Base-by-base conservation (phyloP, 2,888 invertebrate species). In the Anticlea derivata region DNA sequence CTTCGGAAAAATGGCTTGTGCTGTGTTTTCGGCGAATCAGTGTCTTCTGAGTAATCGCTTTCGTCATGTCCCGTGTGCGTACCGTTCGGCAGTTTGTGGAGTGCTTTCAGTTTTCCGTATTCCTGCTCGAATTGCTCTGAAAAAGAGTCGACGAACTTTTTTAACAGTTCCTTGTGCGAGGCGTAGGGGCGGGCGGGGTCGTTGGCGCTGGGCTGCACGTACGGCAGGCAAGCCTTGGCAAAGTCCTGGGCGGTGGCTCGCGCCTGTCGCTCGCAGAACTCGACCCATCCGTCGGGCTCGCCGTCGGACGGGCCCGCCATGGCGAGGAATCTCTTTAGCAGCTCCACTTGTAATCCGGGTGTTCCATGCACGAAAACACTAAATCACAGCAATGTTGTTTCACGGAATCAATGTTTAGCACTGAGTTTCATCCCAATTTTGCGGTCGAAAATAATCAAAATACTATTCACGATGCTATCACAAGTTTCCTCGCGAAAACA, bases 231-330 rank as follows among this genome's bases (percentile, higher is more conserved):
- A 69, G 95, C 95, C 85, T 95, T 95, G 68, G 97, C 96, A 84
- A 98, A 97, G 86, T 97, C 96, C 71, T 95, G 94, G 54, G 96
- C 96, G 49, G 97, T 95, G 55, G 94, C 93, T 71, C 94, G 94
- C 52, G 96, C 96, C 87, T 97, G 97, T 79, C 96, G 94, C 83
- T 96, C 96, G 87, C 96, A 96, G 82, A 96, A 95, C 80, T 96
- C 96, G 75, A 93, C 92, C 96, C 96, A 96, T 82, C 93, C 92
- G 77, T 93, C 93, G 77, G 91, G 80, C 63, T 93, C 93, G 70
- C 92, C 92, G 75, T 93, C 92, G 83, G 92, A 92, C 78, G 91
- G 91, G 81, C 92, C 92, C 75, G 81, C 81, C 90, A 90, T 89
- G 80, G 83, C 88, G 68, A 89, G 79, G 73, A 90, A 74, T 78